phyloP scores from a whole-genome alignment of 2,113 vertebrate species.

The Osmerus eperlanus region DNA sequence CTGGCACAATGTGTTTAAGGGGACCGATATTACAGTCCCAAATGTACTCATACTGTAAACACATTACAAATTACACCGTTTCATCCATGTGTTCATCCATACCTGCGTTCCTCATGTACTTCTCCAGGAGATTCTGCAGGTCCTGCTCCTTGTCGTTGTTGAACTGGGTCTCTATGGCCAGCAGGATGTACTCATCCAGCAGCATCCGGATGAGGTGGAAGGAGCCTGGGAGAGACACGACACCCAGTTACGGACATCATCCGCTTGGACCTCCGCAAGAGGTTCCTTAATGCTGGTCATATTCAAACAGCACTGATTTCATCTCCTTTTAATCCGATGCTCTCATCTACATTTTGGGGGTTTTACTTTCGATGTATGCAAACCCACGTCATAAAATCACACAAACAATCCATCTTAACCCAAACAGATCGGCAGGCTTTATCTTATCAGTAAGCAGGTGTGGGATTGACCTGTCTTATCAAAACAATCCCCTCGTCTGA shows the following conservation, averaged over 20 bases:
- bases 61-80: too few species aligned
- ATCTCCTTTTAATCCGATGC: too few species aligned
- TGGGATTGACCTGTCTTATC: background rate
- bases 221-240: conserved; percentile 76
- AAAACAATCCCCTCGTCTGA: background rate
- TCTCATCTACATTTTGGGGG: conserved; percentile 52
- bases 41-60: background rate
- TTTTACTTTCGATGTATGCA: conserved; percentile 4
- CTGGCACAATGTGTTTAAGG: too few species aligned
- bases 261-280: too few species aligned
- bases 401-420: background rate
- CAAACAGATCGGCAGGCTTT: too few species aligned
- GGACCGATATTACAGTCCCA: background rate
- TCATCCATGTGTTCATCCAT: conserved; percentile 24
- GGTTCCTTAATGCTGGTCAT: too few species aligned
- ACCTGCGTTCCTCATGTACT: conserved; percentile 98
- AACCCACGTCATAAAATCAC: background rate
- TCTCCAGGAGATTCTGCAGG: conserved; percentile 93
- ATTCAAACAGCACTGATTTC: too few species aligned
- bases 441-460: conserved; percentile 1
- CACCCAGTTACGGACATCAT: conserved; percentile 51
- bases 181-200: conserved; percentile 94
- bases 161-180: conserved; percentile 97
- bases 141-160: conserved; percentile 99
- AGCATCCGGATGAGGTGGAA: conserved; percentile 98